Conservation (phyloP, 2,797 vertebrate species). For the Rhynchotus rufescens region DNA sequence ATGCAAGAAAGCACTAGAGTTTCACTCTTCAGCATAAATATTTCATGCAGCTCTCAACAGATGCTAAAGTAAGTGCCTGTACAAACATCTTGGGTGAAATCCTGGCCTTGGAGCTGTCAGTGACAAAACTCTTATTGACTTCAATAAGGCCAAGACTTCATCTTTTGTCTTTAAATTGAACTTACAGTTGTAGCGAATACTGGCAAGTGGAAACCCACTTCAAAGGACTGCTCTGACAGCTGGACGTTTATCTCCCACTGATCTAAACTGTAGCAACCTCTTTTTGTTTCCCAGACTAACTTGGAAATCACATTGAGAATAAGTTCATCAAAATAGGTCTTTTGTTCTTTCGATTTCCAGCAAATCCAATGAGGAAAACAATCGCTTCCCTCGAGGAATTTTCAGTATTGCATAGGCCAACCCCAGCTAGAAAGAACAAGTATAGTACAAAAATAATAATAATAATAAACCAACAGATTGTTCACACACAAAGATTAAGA, state of each 20-base stretch:
- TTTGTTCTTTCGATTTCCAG: slow-evolving; percentile 60
- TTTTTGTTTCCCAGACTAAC: slow-evolving; percentile 40
- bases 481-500: background rate
- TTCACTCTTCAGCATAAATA: slow-evolving; percentile 31
- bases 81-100: slow-evolving; percentile 49
- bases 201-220: slow-evolving; percentile 48
- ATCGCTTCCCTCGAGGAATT: slow-evolving; percentile 36
- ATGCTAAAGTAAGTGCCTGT: slow-evolving; percentile 43
- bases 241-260: slow-evolving; percentile 62
- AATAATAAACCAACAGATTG: slow-evolving; percentile 15
- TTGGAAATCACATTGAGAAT: slow-evolving; percentile 63
- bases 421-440: slow-evolving; percentile 16
- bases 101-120: slow-evolving; percentile 20
- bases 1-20: slow-evolving; percentile 17
- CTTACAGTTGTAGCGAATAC: slow-evolving; percentile 36
- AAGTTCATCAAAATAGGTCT: slow-evolving; percentile 66
- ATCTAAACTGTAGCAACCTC: slow-evolving; percentile 21
- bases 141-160: slow-evolving; percentile 50
- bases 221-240: slow-evolving; percentile 64
- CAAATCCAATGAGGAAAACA: slow-evolving; percentile 1
- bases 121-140: slow-evolving; percentile 49
- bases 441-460: slow-evolving; percentile 10
- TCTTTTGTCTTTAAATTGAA: slow-evolving; percentile 61
- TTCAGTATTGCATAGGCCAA: background rate
- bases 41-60: slow-evolving; percentile 41